A percentile compares a stretch with the other conserved stretches of the same genome.
phyloP scores from a whole-genome alignment of 2,888 invertebrate species.

The Seladonia tumulorum region DNA sequence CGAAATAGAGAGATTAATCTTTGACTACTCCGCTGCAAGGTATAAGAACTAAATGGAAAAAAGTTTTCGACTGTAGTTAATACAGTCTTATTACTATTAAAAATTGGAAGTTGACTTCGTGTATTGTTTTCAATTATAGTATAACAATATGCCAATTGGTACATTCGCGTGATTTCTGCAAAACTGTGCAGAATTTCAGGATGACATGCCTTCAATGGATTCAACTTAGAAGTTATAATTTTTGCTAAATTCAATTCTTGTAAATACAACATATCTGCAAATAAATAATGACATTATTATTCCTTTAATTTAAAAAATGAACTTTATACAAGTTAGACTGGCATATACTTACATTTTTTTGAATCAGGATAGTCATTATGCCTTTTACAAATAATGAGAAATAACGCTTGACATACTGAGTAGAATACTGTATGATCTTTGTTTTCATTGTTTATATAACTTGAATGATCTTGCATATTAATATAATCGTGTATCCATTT shows the following conservation, averaged over 20 bases:
- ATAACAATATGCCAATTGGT: slow-evolving; percentile 97
- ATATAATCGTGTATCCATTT: slow-evolving; percentile 95
- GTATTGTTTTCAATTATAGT: slow-evolving; percentile 94
- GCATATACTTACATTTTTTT: slow-evolving; percentile 85
- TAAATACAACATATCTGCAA: slow-evolving; percentile 91
- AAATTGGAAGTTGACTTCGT: slow-evolving; percentile 86
- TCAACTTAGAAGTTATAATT: slow-evolving; percentile 93
- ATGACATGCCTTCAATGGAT: slow-evolving; percentile 94
- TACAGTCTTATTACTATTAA: slow-evolving; percentile 84
- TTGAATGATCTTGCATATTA: slow-evolving; percentile 87
- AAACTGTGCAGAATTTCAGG: slow-evolving; percentile 92
- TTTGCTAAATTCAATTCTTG: slow-evolving; percentile 93
- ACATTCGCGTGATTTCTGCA: slow-evolving; percentile 91
- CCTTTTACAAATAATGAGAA: slow-evolving; percentile 96
- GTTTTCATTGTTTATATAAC: slow-evolving; percentile 86
- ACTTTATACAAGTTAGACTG: slow-evolving; percentile 13
- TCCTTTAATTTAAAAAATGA: slow-evolving; percentile 5
- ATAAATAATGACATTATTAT: slow-evolving; percentile 56
- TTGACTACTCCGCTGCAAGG: slow-evolving; percentile 86
- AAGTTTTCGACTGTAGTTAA: slow-evolving; percentile 88
- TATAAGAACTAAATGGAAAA: slow-evolving; percentile 97
- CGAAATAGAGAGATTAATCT: slow-evolving; percentile 85
- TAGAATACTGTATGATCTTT: slow-evolving; percentile 95
- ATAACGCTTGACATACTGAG: slow-evolving; percentile 95
- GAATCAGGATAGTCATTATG: slow-evolving; percentile 92